Evolutionary conservation across 2,888 invertebrate genomes (phyloP), one percentile per base, ranked within the genome.

Genomic region (Drosophila eohydei): DNA sequence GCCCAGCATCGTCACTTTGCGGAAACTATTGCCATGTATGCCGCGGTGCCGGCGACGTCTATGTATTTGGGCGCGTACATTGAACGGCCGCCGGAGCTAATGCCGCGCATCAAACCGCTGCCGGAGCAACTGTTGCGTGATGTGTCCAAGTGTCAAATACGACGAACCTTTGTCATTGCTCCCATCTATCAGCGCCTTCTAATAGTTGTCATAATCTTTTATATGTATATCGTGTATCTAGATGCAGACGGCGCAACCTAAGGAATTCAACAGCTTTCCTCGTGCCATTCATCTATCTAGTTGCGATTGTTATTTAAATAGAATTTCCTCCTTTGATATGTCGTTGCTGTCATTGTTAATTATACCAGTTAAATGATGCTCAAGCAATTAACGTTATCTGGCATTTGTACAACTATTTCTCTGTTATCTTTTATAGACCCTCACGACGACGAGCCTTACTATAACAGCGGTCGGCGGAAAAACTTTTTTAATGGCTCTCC

Each of bases 331-430:
- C 30, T 40, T 40, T 54, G 34, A 36, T 40, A 21, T 32, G 28
- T 12, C 40, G 8, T 9, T 32, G 58, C 46, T 51, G 28, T 7
- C 36, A 7, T 26, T 46, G 63, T 78, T 69, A 79, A 78, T 56
- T 68, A 57, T 65, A 51, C 36, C 16, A 21, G 38, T 40, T 63
- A 61, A 58, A 67, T 57, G 59, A 57, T 36, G 16, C 71, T 71
- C 50, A 59, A 76, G 68, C 83, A 83, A 86, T 88, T 87, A 87
- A 79, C 76, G 75, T 66, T 70, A 57, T 68, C 60, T 69, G 81
- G 84, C 81, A 83, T 75, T 86, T 75, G 86, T 80, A 58, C 69
- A 89, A 87, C 88, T 88, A 89, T 87, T 88, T 72, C 71, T 68
- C 75, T 69, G 78, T 78, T 81, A 88, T 85, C 88, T 85, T 80